Evolutionary conservation across 1,140 invertebrate species (phyloP), one percentile per base, ranked within the genome.

Genomic region (Berghia stephanieae): DNA sequence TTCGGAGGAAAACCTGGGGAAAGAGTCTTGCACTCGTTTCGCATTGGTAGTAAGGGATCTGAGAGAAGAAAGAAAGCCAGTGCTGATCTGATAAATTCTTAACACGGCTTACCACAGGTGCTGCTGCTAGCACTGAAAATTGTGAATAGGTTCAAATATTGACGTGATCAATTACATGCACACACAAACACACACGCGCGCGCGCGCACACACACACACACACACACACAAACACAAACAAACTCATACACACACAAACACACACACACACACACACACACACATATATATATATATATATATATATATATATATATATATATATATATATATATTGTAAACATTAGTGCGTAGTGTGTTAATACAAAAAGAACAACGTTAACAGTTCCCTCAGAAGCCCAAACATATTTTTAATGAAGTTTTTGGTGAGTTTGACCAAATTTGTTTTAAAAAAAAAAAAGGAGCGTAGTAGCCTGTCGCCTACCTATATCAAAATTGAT

Each of bases 91-190:
- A 57, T 34, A 40, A 49, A n/a, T 21, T 27, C 21, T n/a, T 34
- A 21, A 6, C 18, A 6, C 24, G n/a, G 43, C 2, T 70, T 42
- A 60, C 6, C 42, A n/a, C 36, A 38, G 5, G 21, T 21, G 10
- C 34, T 40, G 36, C 34, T 38, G 52, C 24, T 43, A 38, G 34
- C 36, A 4, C 6, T 42, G 46, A 55, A 85, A 74, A n/a, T 79
- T 71, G 24, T 82, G 81, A 69, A 57, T 77, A 3, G 70, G 72
- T 43, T 81, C 75, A 31, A 83, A 55, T 4, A 81, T 80, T 70
- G 80, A 78, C 57, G 81, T 83, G 3, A 78, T 75, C 60, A 81
- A 49, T n/a, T 13, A 49, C n/a, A 13, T 49, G 10, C 10, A n/a
- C 46, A 49, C n/a, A 68, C 16, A 16, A 38, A 24, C 36, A 68